Percentiles rank a stretch among this genome's conserved stretches.
phyloP scores from a whole-genome alignment of 2,797 vertebrate genomes.

The Phylloscopus collybita region DNA sequence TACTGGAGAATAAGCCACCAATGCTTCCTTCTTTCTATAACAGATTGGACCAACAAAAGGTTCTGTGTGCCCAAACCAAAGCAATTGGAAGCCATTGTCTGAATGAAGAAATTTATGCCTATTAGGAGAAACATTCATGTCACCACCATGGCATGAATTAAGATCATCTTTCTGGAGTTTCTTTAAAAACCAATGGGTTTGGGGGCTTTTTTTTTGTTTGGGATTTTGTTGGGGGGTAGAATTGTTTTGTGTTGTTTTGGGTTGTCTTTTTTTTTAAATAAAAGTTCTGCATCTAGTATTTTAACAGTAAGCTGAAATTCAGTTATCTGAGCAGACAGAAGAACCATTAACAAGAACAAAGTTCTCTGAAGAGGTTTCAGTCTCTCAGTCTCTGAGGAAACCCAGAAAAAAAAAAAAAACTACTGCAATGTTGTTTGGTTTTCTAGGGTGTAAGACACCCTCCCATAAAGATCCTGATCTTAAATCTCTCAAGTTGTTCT shows the following conservation, averaged over 20 bases:
- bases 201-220: background rate
- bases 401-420: background rate
- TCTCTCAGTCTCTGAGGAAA: background rate
- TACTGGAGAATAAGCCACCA: background rate
- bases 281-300: background rate
- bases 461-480: background rate
- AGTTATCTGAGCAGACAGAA: background rate
- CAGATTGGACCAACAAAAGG: background rate
- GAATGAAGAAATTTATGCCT: conserved; percentile 8
- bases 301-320: conserved; percentile 12
- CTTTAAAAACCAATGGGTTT: background rate
- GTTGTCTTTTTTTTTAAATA: background rate
- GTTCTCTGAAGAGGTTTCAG: background rate
- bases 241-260: background rate
- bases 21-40: background rate
- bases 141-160: background rate
- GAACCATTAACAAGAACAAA: background rate
- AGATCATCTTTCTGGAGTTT: conserved; percentile 5
- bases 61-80: background rate
- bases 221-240: no score
- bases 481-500: background rate
- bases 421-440: background rate
- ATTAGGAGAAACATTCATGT: background rate
- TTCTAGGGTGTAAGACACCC: background rate
- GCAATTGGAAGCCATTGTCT: background rate